Evolutionary conservation across 2,113 vertebrate species (phyloP), one percentile per base, ranked within the genome.

Genomic region (Bostrychus sinensis): DNA sequence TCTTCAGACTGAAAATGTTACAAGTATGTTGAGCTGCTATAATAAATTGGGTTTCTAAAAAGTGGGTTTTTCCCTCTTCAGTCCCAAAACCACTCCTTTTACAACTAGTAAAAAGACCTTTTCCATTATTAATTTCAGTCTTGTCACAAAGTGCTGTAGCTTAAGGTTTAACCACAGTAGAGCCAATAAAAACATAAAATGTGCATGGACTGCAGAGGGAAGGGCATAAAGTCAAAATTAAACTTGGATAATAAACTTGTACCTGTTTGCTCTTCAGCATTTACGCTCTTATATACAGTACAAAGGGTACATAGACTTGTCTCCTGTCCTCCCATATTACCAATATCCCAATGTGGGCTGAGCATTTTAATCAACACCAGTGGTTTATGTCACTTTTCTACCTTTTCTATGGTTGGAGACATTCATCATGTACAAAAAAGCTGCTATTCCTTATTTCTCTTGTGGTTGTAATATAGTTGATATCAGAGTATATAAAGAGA

Each of bases 401-500:
- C 94, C 93, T 96, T 98, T 98, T 97, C 92, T 99, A 97, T 90
- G 79, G 94, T 97, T 94, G 93, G 64, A 94, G 93, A 95, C 94
- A 91, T 94, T 95, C 94, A 94, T 94, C 93, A 41, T 97, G 94
- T 97, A 96, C 95, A 97, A 94, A 94, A 93, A 95, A 95, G 95
- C 95, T 98, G 95, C 96, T 99, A 96, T 95, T 95, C 94, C 92
- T 94, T 56, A 74, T 95, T 94, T 95, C 82, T 94, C 95, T 94
- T 93, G 94, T 97, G 94, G 95, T 95, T 97, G 95, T 96, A 94
- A 93, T 94, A 90, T 91, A 89, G 75, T 78, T 78, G 42, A 73
- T 83, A 89, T 84, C 62, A 77, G 83, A 72, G 80, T 81, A 85
- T 72, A 80, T 73, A 85, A 68, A 81, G 82, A 86, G 61, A 60